Conservation (phyloP, 2,797 vertebrate species). For the Coregonus ussuriensis region DNA sequence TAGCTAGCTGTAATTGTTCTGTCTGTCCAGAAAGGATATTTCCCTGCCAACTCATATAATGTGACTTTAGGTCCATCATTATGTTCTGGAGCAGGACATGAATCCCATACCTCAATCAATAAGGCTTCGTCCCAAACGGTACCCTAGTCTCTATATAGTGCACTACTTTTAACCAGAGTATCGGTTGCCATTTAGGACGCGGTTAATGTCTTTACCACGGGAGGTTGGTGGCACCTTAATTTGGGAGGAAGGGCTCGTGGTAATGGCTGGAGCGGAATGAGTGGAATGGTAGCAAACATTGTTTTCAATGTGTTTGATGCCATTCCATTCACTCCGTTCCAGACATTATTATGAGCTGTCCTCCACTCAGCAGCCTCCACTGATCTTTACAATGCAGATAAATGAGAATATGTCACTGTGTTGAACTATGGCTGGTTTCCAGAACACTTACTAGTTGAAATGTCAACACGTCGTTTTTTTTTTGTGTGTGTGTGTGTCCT, state of each 20-base stretch:
- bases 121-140: neutral
- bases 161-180: neutral
- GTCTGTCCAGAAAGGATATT: slow-evolving; percentile 50
- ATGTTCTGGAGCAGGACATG: slow-evolving; percentile 32
- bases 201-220: neutral
- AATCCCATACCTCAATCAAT: slow-evolving; percentile 32
- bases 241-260: too few relatives aligned
- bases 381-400: neutral
- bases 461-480: neutral
- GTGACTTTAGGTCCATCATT: slow-evolving; percentile 37
- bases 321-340: too few relatives aligned
- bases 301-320: too few relatives aligned
- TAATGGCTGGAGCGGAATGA: too few relatives aligned
- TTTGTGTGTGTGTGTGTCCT: neutral
- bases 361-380: too few relatives aligned
- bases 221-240: neutral
- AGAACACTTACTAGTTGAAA: neutral
- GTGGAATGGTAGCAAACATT: too few relatives aligned
- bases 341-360: too few relatives aligned
- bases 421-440: neutral
- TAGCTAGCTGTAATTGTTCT: slow-evolving; percentile 55
- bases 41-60: slow-evolving; percentile 53
- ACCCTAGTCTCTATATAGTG: neutral
- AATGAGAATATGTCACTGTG: neutral
- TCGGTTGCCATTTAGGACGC: neutral